Evolutionary conservation across 2,113 vertebrate species (phyloP).

Genomic region (Oostethus manadensis): DNA sequence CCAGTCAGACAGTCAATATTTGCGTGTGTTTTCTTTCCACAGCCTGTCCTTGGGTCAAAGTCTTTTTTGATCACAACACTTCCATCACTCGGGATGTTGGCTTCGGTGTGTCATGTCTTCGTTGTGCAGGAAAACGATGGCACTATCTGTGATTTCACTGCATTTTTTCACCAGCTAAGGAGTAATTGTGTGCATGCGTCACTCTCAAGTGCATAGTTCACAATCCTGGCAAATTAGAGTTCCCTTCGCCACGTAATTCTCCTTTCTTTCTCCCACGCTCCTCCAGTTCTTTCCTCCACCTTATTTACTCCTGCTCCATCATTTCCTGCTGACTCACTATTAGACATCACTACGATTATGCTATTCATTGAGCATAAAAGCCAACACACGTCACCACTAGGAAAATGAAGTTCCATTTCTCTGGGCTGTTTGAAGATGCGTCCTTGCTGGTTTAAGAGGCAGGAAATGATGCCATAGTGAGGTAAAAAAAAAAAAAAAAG

Average conservation of each 20-base stretch:
- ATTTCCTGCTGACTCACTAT: constrained; percentile 69
- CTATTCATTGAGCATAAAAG: constrained; percentile 29
- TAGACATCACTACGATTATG: constrained; percentile 21
- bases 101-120: constrained; percentile 12
- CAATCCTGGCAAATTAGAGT: constrained; percentile 41
- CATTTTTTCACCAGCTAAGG: constrained; percentile 41
- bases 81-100: background rate
- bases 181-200: background rate
- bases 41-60: constrained; percentile 33
- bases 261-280: constrained; percentile 34
- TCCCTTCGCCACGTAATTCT: constrained; percentile 32
- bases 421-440: constrained; percentile 12
- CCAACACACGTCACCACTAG: constrained; percentile 6
- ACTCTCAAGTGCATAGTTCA: constrained; percentile 34
- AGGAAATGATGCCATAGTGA: constrained; percentile 57
- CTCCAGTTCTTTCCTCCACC: constrained; percentile 35
- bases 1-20: constrained; percentile 38
- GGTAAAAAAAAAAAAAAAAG: constrained; percentile 26
- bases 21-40: constrained; percentile 12
- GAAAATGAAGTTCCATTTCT: background rate
- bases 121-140: constrained; percentile 21
- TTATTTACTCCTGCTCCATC: constrained; percentile 45
- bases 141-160: constrained; percentile 27
- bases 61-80: constrained; percentile 23
- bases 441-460: constrained; percentile 11